Evolutionary conservation across 2,113 vertebrate species (phyloP).

Genomic region (Drymodes brunneopygia): DNA sequence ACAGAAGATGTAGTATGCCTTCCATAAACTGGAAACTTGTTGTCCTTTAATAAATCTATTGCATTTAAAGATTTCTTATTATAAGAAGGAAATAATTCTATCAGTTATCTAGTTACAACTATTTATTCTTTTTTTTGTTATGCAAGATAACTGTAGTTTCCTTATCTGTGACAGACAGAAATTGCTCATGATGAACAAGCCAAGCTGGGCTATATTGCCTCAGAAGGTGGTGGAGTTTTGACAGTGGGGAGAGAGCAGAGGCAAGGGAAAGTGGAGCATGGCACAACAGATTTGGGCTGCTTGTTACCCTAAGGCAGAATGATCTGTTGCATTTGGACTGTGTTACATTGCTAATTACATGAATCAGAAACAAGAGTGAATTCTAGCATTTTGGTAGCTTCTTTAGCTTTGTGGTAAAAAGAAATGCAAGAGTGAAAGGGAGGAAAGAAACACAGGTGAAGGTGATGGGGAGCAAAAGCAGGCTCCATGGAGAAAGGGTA

Average conservation of each 20-base stretch:
- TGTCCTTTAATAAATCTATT: neutral
- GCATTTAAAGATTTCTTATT: neutral
- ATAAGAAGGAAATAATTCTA: neutral
- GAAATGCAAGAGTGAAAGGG: neutral
- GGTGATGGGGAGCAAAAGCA: neutral
- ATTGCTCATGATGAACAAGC: neutral
- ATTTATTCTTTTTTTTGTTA: neutral
- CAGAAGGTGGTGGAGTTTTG: neutral
- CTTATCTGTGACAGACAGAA: neutral
- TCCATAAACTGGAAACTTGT: neutral
- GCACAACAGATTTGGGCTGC: neutral
- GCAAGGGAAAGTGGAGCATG: fast-evolving
- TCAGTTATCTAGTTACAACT: neutral
- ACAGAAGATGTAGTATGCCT: neutral
- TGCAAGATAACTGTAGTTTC: neutral
- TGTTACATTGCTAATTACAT: neutral
- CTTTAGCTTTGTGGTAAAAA: neutral
- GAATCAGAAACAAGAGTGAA: neutral
- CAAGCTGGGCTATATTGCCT: neutral
- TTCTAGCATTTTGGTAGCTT: neutral
- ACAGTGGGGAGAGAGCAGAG: no score
- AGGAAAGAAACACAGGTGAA: neutral
- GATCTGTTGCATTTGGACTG: neutral
- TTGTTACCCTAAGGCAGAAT: neutral
- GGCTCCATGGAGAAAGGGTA: neutral